Evolutionary conservation across 1,140 invertebrate species (phyloP).

Genomic region (Cydia amplana): DNA sequence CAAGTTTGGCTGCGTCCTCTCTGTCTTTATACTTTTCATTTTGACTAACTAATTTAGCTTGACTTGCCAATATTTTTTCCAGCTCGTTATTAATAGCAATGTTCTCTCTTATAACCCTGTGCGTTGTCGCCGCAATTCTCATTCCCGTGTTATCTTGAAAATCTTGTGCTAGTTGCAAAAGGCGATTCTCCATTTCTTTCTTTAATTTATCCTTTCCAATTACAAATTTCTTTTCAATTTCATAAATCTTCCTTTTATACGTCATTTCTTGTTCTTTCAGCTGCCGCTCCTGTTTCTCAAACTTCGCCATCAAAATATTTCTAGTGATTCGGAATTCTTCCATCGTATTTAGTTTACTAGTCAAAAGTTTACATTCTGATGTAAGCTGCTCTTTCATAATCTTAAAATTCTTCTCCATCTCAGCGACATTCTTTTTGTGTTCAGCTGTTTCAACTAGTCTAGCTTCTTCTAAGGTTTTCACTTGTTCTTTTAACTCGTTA

Average conservation of each 20-base stretch:
- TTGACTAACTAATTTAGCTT: slow-evolving; percentile 79
- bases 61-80: slow-evolving; percentile 82
- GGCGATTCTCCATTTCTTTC: slow-evolving; percentile 90
- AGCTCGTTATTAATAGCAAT: slow-evolving; percentile 89
- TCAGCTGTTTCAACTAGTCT: slow-evolving; percentile 83
- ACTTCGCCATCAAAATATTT: slow-evolving; percentile 90
- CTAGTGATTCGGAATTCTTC: slow-evolving; percentile 92
- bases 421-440: slow-evolving; percentile 81
- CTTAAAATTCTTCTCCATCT: slow-evolving; percentile 85
- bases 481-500: slow-evolving; percentile 87
- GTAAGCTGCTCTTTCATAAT: slow-evolving; percentile 90
- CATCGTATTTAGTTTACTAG: slow-evolving; percentile 91
- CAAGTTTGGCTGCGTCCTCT: slow-evolving; percentile 63
- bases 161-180: slow-evolving; percentile 89
- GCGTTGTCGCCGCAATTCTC: slow-evolving; percentile 91
- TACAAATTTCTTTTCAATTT: slow-evolving; percentile 90
- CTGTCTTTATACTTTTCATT: slow-evolving; percentile 78
- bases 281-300: slow-evolving; percentile 87
- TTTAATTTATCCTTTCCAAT: slow-evolving; percentile 91
- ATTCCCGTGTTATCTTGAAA: slow-evolving; percentile 91
- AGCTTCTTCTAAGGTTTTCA: slow-evolving; percentile 85
- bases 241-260: slow-evolving; percentile 88
- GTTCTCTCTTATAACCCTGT: slow-evolving; percentile 90
- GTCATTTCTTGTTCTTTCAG: slow-evolving; percentile 87
- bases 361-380: slow-evolving; percentile 91